Conservation (phyloP, 2,888 invertebrate genomes). For the Lasius platythorax region DNA sequence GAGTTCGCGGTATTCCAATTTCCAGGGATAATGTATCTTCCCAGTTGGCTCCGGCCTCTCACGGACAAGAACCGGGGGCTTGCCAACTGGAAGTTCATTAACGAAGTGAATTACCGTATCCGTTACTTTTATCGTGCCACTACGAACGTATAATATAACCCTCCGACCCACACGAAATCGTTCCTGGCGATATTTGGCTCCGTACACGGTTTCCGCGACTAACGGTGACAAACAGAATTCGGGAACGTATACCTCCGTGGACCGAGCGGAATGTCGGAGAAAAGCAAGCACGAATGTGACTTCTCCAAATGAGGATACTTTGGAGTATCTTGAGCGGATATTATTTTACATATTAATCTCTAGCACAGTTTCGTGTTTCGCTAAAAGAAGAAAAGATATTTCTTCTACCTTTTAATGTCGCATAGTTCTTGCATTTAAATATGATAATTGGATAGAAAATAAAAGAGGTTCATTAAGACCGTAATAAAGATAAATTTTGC, state of each 20-base stretch:
- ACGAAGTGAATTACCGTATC: slow-evolving; percentile 81
- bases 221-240: slow-evolving; percentile 69
- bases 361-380: not conserved
- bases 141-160: slow-evolving; percentile 65
- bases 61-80: slow-evolving; percentile 66
- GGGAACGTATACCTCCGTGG: slow-evolving; percentile 24
- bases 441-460: not conserved
- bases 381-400: not conserved
- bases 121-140: slow-evolving; percentile 81
- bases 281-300: not conserved
- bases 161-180: slow-evolving; percentile 69
- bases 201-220: slow-evolving; percentile 52
- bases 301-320: slow-evolving; percentile 25
- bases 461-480: not conserved
- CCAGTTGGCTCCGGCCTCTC: slow-evolving; percentile 77
- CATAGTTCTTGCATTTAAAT: not conserved
- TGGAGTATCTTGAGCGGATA: not conserved
- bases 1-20: slow-evolving; percentile 78
- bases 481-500: not conserved
- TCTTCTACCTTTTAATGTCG: not conserved
- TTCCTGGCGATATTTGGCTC: slow-evolving; percentile 76
- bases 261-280: not conserved
- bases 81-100: slow-evolving; percentile 83
- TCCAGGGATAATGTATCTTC: slow-evolving; percentile 78
- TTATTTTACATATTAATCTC: slow-evolving; percentile 2